phyloP scores from a whole-genome alignment of 1,140 invertebrate species.

The Lerema accius region DNA sequence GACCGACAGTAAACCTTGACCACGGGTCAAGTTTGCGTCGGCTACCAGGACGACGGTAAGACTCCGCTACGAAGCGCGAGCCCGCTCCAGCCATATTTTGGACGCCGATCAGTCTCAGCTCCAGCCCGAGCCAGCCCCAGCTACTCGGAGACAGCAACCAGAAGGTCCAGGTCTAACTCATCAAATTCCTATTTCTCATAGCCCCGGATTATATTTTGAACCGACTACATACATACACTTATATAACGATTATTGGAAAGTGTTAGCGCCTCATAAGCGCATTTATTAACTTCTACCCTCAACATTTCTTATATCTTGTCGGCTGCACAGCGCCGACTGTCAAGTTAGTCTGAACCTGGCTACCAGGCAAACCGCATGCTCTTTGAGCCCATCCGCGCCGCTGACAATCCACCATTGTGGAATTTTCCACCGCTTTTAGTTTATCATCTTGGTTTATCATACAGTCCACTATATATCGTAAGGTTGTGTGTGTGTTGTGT shows the following conservation, averaged over 20 bases:
- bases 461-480: too few species aligned
- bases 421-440: too few species aligned
- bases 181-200: constrained; percentile 30
- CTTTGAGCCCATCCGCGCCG: too few species aligned
- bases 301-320: too few species aligned
- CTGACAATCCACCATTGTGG: too few species aligned
- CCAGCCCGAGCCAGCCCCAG: background rate
- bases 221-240: constrained; percentile 29
- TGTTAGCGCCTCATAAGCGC: too few species aligned
- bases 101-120: background rate
- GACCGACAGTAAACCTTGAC: background rate
- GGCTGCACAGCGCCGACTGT: too few species aligned
- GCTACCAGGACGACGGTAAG: background rate
- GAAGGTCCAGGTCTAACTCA: background rate
- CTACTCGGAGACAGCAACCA: background rate
- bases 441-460: too few species aligned
- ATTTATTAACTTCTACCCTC: too few species aligned
- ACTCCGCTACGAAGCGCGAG: background rate
- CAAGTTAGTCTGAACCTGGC: too few species aligned
- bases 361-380: too few species aligned
- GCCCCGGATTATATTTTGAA: constrained; percentile 43
- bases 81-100: background rate
- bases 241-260: constrained; percentile 42
- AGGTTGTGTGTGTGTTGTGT: too few species aligned
- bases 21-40: background rate